Conservation (phyloP, 2,888 invertebrate species). For the Andrena fulva region DNA sequence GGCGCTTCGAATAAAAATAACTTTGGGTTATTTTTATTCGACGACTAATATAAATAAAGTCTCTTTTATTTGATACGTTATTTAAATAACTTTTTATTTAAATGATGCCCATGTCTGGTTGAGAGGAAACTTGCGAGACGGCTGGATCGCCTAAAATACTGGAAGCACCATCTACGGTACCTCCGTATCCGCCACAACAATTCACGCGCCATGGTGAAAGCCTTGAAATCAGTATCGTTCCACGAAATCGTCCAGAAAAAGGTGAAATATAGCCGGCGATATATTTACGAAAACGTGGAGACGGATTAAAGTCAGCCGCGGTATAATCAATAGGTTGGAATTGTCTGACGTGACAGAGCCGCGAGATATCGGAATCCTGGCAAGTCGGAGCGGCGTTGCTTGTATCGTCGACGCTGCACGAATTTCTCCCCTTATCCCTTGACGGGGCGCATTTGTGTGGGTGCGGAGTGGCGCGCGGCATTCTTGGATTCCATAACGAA, state of each 20-base stretch:
- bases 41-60: too few species aligned
- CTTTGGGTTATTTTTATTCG: too few species aligned
- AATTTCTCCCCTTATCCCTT: conserved; percentile 17
- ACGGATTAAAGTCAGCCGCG: conserved; percentile 37
- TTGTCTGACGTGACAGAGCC: conserved; percentile 47
- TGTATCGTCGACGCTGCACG: conserved; percentile 39
- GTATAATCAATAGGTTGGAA: conserved; percentile 57
- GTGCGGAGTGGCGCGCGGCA: conserved; percentile 46
- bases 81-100: too few species aligned
- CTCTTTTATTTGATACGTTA: too few species aligned
- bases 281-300: conserved; percentile 39
- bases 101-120: too few species aligned
- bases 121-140: neutral
- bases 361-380: conserved; percentile 54
- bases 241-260: conserved; percentile 12
- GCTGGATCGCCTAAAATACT: neutral
- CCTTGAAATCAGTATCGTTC: conserved; percentile 11
- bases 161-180: too few species aligned
- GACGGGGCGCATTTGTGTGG: conserved; percentile 24
- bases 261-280: conserved; percentile 35
- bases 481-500: conserved; percentile 57
- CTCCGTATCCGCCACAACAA: neutral
- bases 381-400: conserved; percentile 32
- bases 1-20: too few species aligned
- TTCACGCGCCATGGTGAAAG: neutral